A percentile compares a stretch with the other conserved stretches of the same genome.
Conservation (phyloP, 2,113 vertebrate genomes). For the Felis catus region DNA sequence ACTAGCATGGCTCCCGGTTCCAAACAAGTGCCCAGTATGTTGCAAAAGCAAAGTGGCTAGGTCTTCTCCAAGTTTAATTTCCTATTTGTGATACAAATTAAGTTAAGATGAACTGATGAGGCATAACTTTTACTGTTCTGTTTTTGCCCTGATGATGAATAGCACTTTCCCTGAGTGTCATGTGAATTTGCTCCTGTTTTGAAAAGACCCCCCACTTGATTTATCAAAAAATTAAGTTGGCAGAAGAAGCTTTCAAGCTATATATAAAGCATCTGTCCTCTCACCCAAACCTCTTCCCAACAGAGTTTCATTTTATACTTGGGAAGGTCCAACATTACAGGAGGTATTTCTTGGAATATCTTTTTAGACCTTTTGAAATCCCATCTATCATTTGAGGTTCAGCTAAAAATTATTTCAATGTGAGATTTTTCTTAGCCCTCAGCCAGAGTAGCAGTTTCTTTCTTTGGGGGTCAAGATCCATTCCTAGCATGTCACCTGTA, state of each 20-base stretch:
- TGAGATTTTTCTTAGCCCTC: not conserved
- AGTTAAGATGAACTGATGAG: constrained; percentile 34
- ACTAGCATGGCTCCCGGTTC: not conserved
- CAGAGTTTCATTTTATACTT: not conserved
- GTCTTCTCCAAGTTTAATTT: not conserved
- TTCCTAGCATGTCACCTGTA: not conserved
- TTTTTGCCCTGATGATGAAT: constrained; percentile 24
- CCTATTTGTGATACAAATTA: constrained; percentile 15
- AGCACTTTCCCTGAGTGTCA: not conserved
- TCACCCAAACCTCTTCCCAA: not conserved
- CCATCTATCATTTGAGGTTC: not conserved
- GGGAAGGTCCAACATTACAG: not conserved
- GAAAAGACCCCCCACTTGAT: not conserved
- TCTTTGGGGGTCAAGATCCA: not conserved
- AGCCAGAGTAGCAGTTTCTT: not conserved
- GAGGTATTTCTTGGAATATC: not conserved
- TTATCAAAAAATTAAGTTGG: constrained; percentile 4
- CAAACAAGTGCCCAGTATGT: not conserved
- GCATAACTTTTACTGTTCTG: not conserved
- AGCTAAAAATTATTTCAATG: constrained; percentile 9
- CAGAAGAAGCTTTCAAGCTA: not conserved
- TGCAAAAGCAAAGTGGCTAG: not conserved
- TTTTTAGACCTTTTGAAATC: constrained; percentile 19
- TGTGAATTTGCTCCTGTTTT: constrained; percentile 45
- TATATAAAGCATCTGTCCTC: not conserved